These are phyloP conservation scores for Aldabrachelys gigantea DNA, from an alignment of 2,113 vertebrate species.

Conservation along the genomic window DNA sequence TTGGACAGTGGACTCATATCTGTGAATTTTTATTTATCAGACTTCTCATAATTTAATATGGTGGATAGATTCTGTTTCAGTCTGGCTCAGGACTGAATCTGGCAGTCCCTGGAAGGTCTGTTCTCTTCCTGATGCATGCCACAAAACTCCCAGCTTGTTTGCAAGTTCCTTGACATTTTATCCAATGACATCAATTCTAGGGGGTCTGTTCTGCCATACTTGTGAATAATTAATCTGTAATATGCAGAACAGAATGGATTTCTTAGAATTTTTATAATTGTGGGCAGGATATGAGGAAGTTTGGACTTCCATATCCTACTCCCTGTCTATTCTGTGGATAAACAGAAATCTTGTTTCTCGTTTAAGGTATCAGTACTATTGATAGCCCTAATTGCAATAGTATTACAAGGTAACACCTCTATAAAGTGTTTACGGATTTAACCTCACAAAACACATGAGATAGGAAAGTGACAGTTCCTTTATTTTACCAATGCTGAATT, in stretches of 20 bases:
- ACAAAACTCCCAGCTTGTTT: neutral
- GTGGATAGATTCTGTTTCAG: neutral
- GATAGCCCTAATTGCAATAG: too few species aligned
- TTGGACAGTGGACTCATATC: neutral
- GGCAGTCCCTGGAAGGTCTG: neutral
- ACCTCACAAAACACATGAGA: too few species aligned
- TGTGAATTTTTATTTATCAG: neutral
- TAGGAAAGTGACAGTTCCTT: too few species aligned
- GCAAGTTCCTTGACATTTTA: neutral
- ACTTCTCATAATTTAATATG: neutral
- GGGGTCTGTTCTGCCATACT: neutral
- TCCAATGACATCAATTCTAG: neutral
- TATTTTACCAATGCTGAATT: too few species aligned
- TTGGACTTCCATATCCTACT: neutral
- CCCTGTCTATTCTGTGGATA: neutral
- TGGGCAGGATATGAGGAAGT: neutral
- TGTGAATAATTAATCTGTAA: rapidly evolving
- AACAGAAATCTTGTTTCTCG: rapidly evolving
- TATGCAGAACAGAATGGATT: neutral
- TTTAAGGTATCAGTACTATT: neutral
- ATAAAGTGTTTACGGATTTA: too few species aligned
- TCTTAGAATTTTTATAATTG: neutral
- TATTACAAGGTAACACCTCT: too few species aligned
- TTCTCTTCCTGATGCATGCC: neutral
- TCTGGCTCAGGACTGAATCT: neutral